A percentile compares a stretch with the other conserved stretches of the same genome.
Conservation (phyloP, 2,113 vertebrate genomes). For the Calyptommatus sinebrachiatus region DNA sequence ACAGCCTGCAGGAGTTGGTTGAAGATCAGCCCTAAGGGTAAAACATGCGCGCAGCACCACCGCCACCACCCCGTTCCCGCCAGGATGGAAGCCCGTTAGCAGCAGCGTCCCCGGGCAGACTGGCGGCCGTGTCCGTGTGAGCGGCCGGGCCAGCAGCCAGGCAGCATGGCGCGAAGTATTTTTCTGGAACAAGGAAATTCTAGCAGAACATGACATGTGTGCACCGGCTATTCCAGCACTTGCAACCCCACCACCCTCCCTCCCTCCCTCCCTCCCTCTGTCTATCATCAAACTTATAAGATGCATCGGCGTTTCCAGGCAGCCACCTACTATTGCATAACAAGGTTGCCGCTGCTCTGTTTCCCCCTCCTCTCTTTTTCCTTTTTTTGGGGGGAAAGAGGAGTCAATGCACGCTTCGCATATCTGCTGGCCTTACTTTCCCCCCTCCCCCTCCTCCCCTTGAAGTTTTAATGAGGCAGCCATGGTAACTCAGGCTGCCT, state of each 20-base stretch:
- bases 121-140: too few relatives aligned
- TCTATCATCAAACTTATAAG: slow-evolving; percentile 42
- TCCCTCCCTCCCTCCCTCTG: background rate
- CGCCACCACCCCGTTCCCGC: too few relatives aligned
- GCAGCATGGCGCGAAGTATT: background rate
- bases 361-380: background rate
- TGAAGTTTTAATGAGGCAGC: slow-evolving; percentile 46
- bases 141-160: too few relatives aligned
- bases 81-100: background rate
- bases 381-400: too few relatives aligned
- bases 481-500: background rate
- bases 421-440: background rate
- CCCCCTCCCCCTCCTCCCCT: slow-evolving; percentile 16
- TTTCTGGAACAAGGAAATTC: slow-evolving; percentile 26
- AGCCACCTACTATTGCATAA: slow-evolving; percentile 58
- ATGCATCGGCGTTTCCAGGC: slow-evolving; percentile 17
- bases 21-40: background rate
- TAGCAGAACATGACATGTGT: background rate
- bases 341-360: background rate
- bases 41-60: slow-evolving; percentile 28
- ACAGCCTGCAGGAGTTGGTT: slow-evolving; percentile 18
- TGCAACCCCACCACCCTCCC: background rate
- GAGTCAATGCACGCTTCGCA: slow-evolving; percentile 7
- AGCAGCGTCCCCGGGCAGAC: background rate
- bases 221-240: too few relatives aligned